These are phyloP conservation scores for Mesoligia furuncula DNA, from an alignment of 2,888 invertebrate species.

Conservation along the genomic window DNA sequence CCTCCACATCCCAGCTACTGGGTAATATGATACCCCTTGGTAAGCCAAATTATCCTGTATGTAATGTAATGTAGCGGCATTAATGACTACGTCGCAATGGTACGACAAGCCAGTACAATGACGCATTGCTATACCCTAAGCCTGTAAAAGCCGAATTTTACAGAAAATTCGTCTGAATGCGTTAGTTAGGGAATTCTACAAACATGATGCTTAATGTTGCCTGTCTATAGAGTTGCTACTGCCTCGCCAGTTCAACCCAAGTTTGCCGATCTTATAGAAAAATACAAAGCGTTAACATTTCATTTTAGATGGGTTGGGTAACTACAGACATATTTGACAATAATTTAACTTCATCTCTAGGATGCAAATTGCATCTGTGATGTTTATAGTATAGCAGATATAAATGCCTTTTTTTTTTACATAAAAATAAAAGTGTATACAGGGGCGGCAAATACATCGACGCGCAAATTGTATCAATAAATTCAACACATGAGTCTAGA, in stretches of 20 bases:
- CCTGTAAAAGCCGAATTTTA: conserved; percentile 49
- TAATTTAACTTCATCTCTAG: not conserved
- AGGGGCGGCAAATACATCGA: too few relatives aligned
- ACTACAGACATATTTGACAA: not conserved
- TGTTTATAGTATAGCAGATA: not conserved
- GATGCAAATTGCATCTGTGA: not conserved
- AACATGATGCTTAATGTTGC: not conserved
- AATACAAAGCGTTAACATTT: not conserved
- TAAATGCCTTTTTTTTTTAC: too few relatives aligned
- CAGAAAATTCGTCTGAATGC: conserved; percentile 42
- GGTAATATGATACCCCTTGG: too few relatives aligned
- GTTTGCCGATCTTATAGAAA: not conserved
- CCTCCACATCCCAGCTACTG: too few relatives aligned
- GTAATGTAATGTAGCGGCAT: conserved; percentile 76
- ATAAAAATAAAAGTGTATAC: too few relatives aligned
- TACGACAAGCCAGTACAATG: conserved; percentile 85
- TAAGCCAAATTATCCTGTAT: not conserved
- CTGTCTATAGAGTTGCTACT: not conserved
- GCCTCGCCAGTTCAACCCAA: not conserved
- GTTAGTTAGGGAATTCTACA: conserved; percentile 48
- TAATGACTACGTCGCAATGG: conserved; percentile 80
- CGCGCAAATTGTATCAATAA: not conserved
- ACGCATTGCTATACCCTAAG: conserved; percentile 73
- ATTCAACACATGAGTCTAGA: not conserved
- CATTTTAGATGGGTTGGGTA: not conserved